Evolutionary conservation across 1,140 invertebrate species (phyloP), one percentile per base, ranked within the genome.

Genomic region (Macrosteles quadrilineatus): DNA sequence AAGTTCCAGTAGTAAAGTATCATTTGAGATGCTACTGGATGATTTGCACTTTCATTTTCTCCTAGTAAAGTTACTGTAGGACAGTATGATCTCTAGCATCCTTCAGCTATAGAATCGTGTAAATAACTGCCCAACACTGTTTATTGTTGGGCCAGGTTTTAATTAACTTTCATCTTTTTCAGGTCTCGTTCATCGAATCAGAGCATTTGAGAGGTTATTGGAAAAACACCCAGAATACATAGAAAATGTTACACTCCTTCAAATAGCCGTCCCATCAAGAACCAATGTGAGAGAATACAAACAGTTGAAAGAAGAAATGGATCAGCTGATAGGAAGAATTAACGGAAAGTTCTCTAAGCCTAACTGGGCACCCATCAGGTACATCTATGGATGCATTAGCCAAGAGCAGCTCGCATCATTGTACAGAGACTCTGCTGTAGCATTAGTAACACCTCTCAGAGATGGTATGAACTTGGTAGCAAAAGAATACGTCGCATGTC

Each of bases 401-500:
- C 93, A 95, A 81, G 89, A 91, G 74, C 91, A 94, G 76, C 77
- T 96, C 32, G 92, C 93, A 2, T 91, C 92, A 0, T 90, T 94
- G 73, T 95, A 95, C 80, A 83, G 93, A 19, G 93, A 95, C 75
- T 88, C 93, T 0, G 89, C 92, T 0, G 92, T 97, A 0, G 93
- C 91, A 25, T 79, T 96, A 27, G 93, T 96, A 0, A 96, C 94
- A 0, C 94, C 94, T 0, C 78, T 96, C 0, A 83, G 94, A 50
- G 94, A 96, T 78, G 94, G 94, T 31, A 97, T 97, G 94, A 97
- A 97, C 82, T 83, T 97, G 50, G 94, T 96, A 0, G 94, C 94
- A 3, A 96, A 97, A 80, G 94, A 97, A 80, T 96, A 95, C 76
- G 93, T 96, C 1, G 94, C 94, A 9, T 96, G 94, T 77, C 94